Evolutionary conservation across 2,113 vertebrate genomes (phyloP).

Genomic region (Sphyrna mokarran): DNA sequence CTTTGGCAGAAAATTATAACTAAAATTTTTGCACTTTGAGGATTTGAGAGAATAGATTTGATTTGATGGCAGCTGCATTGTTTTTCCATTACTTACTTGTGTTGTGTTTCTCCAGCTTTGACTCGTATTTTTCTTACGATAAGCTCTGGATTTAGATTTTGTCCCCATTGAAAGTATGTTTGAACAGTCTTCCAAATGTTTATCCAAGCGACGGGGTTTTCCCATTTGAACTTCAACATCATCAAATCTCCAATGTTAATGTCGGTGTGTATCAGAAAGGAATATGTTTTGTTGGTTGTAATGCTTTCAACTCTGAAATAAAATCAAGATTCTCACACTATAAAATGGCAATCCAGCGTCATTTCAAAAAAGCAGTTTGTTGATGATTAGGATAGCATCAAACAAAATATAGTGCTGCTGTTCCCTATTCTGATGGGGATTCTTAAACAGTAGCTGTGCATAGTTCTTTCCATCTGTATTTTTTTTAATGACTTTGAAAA

Average conservation of each 20-base stretch:
- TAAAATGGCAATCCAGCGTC: neutral
- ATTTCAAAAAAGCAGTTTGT: neutral
- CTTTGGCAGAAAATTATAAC: neutral
- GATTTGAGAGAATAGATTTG: constrained; percentile 3
- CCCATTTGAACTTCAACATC: constrained; percentile 74
- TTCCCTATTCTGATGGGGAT: neutral
- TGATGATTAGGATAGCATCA: neutral
- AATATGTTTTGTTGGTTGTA: constrained; percentile 70
- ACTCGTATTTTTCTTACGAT: constrained; percentile 64
- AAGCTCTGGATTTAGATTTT: constrained; percentile 53
- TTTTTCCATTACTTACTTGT: constrained; percentile 60
- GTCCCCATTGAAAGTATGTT: constrained; percentile 70
- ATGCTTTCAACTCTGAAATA: constrained; percentile 61
- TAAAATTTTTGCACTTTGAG: neutral
- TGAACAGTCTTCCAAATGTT: constrained; percentile 76
- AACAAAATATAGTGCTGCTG: neutral
- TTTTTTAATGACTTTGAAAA: neutral
- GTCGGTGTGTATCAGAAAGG: constrained; percentile 79
- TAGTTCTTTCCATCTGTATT: neutral
- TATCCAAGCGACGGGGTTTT: constrained; percentile 66
- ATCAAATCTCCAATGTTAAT: constrained; percentile 75
- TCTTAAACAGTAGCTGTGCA: neutral
- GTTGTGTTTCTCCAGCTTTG: constrained; percentile 84
- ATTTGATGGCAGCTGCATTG: neutral
- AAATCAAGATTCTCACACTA: neutral